Evolutionary conservation across 2,113 vertebrate genomes (phyloP), one percentile per base, ranked within the genome.

Genomic region (Cynopterus brachyotis): DNA sequence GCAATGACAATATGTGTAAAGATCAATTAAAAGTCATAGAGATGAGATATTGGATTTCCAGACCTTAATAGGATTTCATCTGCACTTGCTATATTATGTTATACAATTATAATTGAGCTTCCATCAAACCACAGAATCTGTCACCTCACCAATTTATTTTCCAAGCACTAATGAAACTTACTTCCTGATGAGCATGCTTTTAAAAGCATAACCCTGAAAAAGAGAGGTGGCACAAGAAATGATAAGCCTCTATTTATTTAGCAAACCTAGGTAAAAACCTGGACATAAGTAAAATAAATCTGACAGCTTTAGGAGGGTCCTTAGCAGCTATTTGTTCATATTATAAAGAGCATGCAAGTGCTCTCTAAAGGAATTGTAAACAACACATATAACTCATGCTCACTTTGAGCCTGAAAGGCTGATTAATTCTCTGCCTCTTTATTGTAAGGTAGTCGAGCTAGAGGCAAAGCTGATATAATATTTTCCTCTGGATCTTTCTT

Each of bases 11-110:
- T 98, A 98, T 98, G 98, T 98, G 98, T 98, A 99, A 98, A 98
- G 98, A 99, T 99, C 98, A 99, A 99, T 99, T 99, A 99, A 99
- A 99, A 99, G 98, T 98, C 98, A 98, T 98, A 98, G 98, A 98
- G 98, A 99, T 98, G 98, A 99, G 98, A 99, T 99, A 99, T 98
- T 99, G 98, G 98, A 98, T 99, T 98, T 98, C 98, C 95, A 98
- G 97, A 97, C 98, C 98, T 98, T 99, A 99, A 99, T 99, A 98
- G 98, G 98, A 98, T 99, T 99, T 98, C 98, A 98, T 98, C 98
- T 98, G 98, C 98, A 98, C 98, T 98, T 98, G 98, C 98, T 98
- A 98, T 98, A 98, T 98, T 98, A 98, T 98, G 98, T 98, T 98
- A 98, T 98, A 98, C 98, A 98, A 98, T 99, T 99, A 98, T 98